Conservation (phyloP, 1,140 invertebrate species). For the Ridgeia piscesae region DNA sequence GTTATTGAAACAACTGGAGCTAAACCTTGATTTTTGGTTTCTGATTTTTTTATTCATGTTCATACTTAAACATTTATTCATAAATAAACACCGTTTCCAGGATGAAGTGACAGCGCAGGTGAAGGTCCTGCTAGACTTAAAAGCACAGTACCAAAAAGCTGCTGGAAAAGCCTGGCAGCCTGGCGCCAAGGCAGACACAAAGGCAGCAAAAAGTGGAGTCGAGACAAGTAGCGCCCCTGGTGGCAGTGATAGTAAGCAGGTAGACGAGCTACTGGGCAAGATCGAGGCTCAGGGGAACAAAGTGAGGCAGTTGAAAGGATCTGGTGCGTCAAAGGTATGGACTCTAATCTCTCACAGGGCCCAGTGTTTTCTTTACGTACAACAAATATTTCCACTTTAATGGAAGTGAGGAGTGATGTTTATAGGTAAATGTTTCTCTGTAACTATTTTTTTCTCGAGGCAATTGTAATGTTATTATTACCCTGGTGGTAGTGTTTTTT, state of each 20-base stretch:
- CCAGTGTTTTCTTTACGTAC: not conserved
- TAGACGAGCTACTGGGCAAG: constrained; percentile 53
- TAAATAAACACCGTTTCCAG: constrained; percentile 9
- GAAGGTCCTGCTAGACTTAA: constrained; percentile 67
- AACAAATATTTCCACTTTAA: too few relatives aligned
- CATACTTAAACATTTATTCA: too few relatives aligned
- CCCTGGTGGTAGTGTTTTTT: too few relatives aligned
- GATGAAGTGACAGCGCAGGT: constrained; percentile 65
- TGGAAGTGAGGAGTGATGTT: too few relatives aligned
- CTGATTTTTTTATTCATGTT: too few relatives aligned
- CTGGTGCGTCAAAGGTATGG: constrained; percentile 46
- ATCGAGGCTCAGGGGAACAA: constrained; percentile 72
- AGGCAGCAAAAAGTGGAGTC: constrained; percentile 32
- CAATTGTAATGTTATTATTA: too few relatives aligned
- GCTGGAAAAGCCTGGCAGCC: constrained; percentile 56
- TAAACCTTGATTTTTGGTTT: too few relatives aligned
- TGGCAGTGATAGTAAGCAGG: constrained; percentile 55
- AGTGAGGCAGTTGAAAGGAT: constrained; percentile 64
- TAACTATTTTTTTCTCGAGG: too few relatives aligned
- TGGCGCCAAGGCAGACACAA: constrained; percentile 31
- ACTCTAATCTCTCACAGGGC: not conserved
- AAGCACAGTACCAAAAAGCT: constrained; percentile 68
- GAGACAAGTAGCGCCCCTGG: not conserved
- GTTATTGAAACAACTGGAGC: too few relatives aligned
- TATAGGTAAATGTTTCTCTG: too few relatives aligned